Base-by-base conservation (phyloP, 2,888 invertebrate species). In the Leptopilina syphax region DNA sequence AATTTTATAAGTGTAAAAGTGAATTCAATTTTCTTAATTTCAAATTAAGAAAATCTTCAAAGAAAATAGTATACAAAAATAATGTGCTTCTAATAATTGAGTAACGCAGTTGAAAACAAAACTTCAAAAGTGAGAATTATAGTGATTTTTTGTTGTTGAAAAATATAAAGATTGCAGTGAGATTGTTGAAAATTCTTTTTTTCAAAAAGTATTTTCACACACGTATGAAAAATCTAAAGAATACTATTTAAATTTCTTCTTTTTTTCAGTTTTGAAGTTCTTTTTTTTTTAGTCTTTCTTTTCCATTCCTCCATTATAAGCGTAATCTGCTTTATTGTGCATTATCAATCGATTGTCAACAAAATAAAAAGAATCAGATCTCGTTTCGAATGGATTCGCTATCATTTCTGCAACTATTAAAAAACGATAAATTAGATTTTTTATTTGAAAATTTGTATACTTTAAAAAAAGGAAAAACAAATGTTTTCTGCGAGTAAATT, bases 291-390 rank as follows among this genome's bases (percentile, higher is more conserved):
- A 85, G 77, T 86, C 84, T 79, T 84, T 79, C 78, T 97, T 97
- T 90, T 92, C 96, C 34, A 93, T 92, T 85, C 97, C 96, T 81
- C 97, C 98, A 89, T 98, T 97, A 93, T 98, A 99, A 76, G 99
- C 98, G 92, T 99, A 99, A 92, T 99, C 99, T 63, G 99, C 99
- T 94, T 99, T 99, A 93, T 99, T 99, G 93, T 99, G 99, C 99
- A 99, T 99, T 84, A 99, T 97, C 81, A 99, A 95, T 89, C 95
- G 95, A 92, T 98, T 97, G 92, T 99, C 98, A 82, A 99, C 99
- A 92, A 99, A 99, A 93, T 99, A 99, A 93, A 99, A 99, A 90
- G 98, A 98, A 93, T 99, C 99, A 0, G 99, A 99, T 86, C 98
- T 95, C 10, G 99, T 99, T 93, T 99, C 98, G 92, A 98, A 99